A percentile compares a stretch with the other conserved stretches of the same genome.
phyloP scores from a whole-genome alignment of 2,113 vertebrate species.

The Scalopus aquaticus region DNA sequence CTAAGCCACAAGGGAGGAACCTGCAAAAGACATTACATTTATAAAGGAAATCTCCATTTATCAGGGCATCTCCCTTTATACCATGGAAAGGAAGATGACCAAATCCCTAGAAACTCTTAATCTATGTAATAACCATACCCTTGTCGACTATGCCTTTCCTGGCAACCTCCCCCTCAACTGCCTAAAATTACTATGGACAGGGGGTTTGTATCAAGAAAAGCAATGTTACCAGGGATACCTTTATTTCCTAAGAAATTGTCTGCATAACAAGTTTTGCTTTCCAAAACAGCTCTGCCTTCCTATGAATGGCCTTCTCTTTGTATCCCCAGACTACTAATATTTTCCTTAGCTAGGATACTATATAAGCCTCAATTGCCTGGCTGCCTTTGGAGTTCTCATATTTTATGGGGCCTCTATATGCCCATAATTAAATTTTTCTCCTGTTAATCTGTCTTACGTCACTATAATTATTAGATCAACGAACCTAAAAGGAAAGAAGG shows the following conservation, averaged over 20 bases:
- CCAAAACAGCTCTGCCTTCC: neutral
- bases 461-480: neutral
- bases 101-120: neutral
- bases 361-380: neutral
- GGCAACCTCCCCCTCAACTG: neutral
- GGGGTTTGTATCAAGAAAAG: neutral
- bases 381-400: neutral
- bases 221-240: neutral
- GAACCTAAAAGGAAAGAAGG: neutral
- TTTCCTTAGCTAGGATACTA: neutral
- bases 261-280: too few species aligned
- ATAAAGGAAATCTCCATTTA: neutral
- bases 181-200: neutral
- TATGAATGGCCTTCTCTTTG: neutral
- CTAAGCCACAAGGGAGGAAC: too few species aligned
- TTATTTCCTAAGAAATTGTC: neutral
- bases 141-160: neutral
- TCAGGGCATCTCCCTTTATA: neutral
- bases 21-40: neutral
- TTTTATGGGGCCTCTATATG: neutral
- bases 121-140: neutral
- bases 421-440: neutral
- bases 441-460: neutral
- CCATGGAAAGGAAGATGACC: neutral
- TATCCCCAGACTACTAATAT: neutral